Evolutionary conservation across 2,888 invertebrate species (phyloP).

Genomic region (Tetheella fluctuosa): DNA sequence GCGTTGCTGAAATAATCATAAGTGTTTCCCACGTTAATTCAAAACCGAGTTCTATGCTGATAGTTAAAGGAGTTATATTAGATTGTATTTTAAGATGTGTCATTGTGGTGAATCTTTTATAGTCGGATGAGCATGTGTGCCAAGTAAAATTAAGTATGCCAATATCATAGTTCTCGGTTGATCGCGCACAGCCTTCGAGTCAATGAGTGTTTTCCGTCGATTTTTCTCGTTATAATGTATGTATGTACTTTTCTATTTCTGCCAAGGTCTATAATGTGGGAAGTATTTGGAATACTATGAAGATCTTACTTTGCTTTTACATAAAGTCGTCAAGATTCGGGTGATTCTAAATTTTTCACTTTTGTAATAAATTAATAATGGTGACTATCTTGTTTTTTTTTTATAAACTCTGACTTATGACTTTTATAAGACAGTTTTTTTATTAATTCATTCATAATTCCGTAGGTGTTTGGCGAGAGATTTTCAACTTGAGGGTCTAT

Average conservation of each 20-base stretch:
- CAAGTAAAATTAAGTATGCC: constrained; percentile 81
- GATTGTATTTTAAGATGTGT: constrained; percentile 20
- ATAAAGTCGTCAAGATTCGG: too few species aligned
- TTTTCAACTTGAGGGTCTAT: too few species aligned
- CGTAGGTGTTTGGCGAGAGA: too few species aligned
- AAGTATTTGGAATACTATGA: constrained; percentile 19
- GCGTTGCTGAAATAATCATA: background rate
- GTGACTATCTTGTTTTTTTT: too few species aligned
- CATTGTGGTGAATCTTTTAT: constrained; percentile 41
- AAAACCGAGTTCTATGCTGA: constrained; percentile 11
- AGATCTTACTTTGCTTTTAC: background rate
- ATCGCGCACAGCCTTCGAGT: constrained; percentile 75
- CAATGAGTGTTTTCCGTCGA: constrained; percentile 77
- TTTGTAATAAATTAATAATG: too few species aligned
- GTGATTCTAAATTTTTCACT: too few species aligned
- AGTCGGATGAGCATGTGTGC: constrained; percentile 75
- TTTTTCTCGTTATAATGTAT: constrained; percentile 71
- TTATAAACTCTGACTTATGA: too few species aligned
- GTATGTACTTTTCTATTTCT: constrained; percentile 67
- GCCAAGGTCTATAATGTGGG: constrained; percentile 66
- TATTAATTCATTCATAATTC: too few species aligned
- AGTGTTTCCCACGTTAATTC: background rate
- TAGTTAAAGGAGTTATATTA: constrained; percentile 16
- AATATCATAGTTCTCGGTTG: constrained; percentile 77
- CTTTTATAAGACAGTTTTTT: too few species aligned